phyloP scores from a whole-genome alignment of 2,888 invertebrate genomes.

The Rhimphoctona megacephalus region DNA sequence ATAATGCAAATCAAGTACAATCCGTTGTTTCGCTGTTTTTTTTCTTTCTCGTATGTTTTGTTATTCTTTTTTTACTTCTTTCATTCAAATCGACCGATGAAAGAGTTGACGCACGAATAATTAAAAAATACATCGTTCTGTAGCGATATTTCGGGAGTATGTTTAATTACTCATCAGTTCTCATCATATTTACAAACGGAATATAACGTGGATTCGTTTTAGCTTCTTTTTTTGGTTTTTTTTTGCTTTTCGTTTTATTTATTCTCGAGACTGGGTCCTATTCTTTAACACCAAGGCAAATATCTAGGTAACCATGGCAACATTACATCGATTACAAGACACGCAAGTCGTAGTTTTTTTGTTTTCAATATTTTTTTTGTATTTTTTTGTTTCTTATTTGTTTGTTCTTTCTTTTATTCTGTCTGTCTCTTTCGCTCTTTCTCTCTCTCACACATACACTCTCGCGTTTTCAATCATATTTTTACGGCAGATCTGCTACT shows the following conservation, averaged over 20 bases:
- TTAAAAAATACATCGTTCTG: slow-evolving; percentile 63
- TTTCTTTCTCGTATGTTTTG: not conserved
- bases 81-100: slow-evolving; percentile 39
- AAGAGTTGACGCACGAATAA: slow-evolving; percentile 57
- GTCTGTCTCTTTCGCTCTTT: slow-evolving; percentile 31
- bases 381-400: slow-evolving; percentile 44
- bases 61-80: slow-evolving; percentile 28
- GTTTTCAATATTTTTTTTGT: slow-evolving; percentile 15
- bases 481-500: slow-evolving; percentile 35
- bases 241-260: slow-evolving; percentile 32
- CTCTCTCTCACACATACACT: slow-evolving; percentile 24
- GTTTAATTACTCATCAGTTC: slow-evolving; percentile 30
- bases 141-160: slow-evolving; percentile 52
- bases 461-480: slow-evolving; percentile 25
- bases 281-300: slow-evolving; percentile 65
- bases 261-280: slow-evolving; percentile 59
- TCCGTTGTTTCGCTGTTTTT: slow-evolving; percentile 20
- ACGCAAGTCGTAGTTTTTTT: slow-evolving; percentile 62
- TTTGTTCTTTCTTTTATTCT: slow-evolving; percentile 30
- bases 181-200: slow-evolving; percentile 58
- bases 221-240: slow-evolving; percentile 29
- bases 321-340: slow-evolving; percentile 70
- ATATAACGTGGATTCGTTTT: slow-evolving; percentile 32
- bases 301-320: slow-evolving; percentile 67
- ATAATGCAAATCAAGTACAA: slow-evolving; percentile 61